Base-by-base conservation (phyloP, 2,888 invertebrate species). In the Ypsolopha sequella region DNA sequence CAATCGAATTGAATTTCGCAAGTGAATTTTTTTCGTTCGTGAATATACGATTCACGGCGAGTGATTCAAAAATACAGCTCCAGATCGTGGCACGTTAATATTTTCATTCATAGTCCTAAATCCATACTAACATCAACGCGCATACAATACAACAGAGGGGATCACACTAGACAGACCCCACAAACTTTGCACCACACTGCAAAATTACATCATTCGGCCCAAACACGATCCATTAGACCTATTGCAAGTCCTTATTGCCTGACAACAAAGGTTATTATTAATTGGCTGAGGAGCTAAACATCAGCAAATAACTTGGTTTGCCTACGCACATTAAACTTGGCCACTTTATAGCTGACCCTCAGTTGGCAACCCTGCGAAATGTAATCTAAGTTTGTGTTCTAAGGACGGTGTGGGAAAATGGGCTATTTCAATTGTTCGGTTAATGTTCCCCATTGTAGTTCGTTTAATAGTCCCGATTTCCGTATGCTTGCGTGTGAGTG, bases 151-250 rank as follows among this genome's bases (percentile, higher is more conserved):
- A 38, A 38, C 38, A 38, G 2, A 38, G 38, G 38, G 8, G 9
- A 6, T 38, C 38, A 38, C 61, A 63, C 60, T 58, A 58, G 66
- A 24, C 65, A 71, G 68, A 73, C 74, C 77, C 51, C 78, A 39
- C 69, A 62, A 73, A 76, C 77, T 76, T 74, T 74, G 75, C 74
- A 76, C 71, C 58, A 76, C 64, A 60, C 75, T 64, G 70, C 70
- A 59, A 76, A 80, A 75, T 80, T 73, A 74, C 80, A 76, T 61
- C 61, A 66, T 60, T 57, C 58, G 60, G 61, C 60, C 60, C 58
- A 61, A 59, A 54, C 58, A 60, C 53, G 58, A 58, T 55, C 56
- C 24, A 24, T 24, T 24, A 24, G 24, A 24, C 24, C 24, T 24
- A 24, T 24, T 24, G 24, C 24, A 24, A 24, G 24, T 24, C 24